phyloP scores from a whole-genome alignment of 1,140 invertebrate species.

The Plodia interpunctella region DNA sequence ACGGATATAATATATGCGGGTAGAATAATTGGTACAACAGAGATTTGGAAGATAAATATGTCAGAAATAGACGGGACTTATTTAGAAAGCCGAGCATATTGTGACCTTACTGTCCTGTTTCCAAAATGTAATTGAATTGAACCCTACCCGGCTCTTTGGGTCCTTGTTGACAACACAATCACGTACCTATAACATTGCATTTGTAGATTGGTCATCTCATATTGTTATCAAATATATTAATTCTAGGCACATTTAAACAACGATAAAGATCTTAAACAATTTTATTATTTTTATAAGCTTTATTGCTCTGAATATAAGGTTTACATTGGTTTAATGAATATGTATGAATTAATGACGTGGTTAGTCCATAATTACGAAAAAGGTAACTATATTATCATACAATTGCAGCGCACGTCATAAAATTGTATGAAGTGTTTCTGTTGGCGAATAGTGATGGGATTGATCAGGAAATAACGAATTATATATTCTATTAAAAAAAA shows the following conservation, averaged over 20 bases:
- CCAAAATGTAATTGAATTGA: background rate
- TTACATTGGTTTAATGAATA: slow-evolving; percentile 23
- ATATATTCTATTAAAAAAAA: too few relatives aligned
- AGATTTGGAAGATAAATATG: background rate
- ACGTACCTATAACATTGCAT: slow-evolving; percentile 3
- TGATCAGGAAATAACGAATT: slow-evolving; percentile 3
- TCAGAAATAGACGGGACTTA: background rate
- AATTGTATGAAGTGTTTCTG: slow-evolving; percentile 28
- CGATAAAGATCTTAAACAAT: slow-evolving; percentile 7
- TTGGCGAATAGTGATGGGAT: slow-evolving; percentile 35
- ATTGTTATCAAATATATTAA: slow-evolving; percentile 11
- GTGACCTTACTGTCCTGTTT: slow-evolving; percentile 6
- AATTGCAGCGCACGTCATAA: slow-evolving; percentile 53
- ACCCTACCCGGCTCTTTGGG: background rate
- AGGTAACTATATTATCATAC: slow-evolving; percentile 64
- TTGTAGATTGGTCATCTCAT: slow-evolving; percentile 4
- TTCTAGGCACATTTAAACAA: slow-evolving; percentile 21
- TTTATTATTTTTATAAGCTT: slow-evolving; percentile 6
- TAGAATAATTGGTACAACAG: too few relatives aligned
- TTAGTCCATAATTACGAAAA: slow-evolving; percentile 55
- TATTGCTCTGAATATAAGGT: slow-evolving; percentile 27
- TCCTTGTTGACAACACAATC: background rate
- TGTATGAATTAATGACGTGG: slow-evolving; percentile 41
- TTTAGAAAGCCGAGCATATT: background rate
- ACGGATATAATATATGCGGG: too few relatives aligned